Evolutionary conservation across 35 echinoderm and acorn worm species (phyloP).

Genomic region (Ophioderma brevispina): DNA sequence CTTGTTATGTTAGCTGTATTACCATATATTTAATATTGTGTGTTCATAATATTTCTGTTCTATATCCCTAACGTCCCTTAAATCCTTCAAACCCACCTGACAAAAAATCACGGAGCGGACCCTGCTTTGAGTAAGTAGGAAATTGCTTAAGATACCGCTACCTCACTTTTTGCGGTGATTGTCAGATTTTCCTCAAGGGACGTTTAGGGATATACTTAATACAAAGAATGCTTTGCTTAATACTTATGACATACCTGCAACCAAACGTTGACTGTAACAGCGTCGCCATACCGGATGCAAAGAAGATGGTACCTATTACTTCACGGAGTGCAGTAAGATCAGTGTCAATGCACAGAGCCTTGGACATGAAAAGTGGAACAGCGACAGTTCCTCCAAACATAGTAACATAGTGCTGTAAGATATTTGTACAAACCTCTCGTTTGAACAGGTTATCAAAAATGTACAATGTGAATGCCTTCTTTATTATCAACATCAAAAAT

Average conservation of each 20-base stretch:
- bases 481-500: background rate
- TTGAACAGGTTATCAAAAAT: background rate
- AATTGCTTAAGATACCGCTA: too few relatives aligned
- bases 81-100: too few relatives aligned
- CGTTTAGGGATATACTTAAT: too few relatives aligned
- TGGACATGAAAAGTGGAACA: constrained; percentile 57
- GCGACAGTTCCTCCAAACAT: constrained; percentile 24
- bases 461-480: background rate
- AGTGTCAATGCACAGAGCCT: constrained; percentile 49
- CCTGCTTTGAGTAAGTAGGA: too few relatives aligned
- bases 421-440: background rate
- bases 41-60: too few relatives aligned
- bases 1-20: too few relatives aligned
- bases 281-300: constrained; percentile 68
- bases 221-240: too few relatives aligned
- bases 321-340: constrained; percentile 34
- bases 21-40: too few relatives aligned
- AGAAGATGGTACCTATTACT: constrained; percentile 70
- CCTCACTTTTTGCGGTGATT: too few relatives aligned
- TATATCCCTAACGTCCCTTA: too few relatives aligned
- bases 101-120: too few relatives aligned
- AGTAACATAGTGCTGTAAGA: constrained; percentile 39
- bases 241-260: constrained; percentile 68
- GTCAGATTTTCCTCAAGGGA: too few relatives aligned
- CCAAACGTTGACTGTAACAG: constrained; percentile 68